Conservation (phyloP, 2,888 invertebrate species). For the Linnaemya tessellans region DNA sequence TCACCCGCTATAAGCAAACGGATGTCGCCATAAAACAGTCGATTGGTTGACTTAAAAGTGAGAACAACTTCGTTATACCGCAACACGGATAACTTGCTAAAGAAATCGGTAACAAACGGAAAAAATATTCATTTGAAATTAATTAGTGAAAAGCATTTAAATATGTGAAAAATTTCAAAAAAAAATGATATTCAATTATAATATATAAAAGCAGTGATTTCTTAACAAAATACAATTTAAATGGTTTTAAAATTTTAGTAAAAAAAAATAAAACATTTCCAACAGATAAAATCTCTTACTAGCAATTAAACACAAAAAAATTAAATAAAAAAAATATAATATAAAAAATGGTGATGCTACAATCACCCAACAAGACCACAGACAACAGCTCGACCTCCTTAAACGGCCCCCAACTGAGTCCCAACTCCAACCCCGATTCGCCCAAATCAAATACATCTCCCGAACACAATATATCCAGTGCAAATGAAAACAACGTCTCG, state of each 20-base stretch:
- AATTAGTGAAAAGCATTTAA: conserved; percentile 16
- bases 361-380: conserved; percentile 79
- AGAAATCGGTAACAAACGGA: conserved; percentile 5
- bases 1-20: conserved; percentile 73
- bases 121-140: neutral
- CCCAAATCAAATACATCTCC: conserved; percentile 82
- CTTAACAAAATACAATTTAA: neutral
- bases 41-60: conserved; percentile 80
- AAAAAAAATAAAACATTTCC: neutral
- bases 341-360: conserved; percentile 83
- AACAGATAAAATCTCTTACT: neutral
- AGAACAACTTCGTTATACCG: conserved; percentile 75
- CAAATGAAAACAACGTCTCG: conserved; percentile 51
- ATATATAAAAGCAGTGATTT: neutral
- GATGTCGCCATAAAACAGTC: conserved; percentile 78
- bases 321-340: conserved; percentile 4
- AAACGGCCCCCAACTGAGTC: conserved; percentile 80
- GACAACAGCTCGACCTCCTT: conserved; percentile 76
- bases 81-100: conserved; percentile 39
- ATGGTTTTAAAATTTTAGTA: neutral
- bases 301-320: conserved; percentile 1
- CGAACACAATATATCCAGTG: conserved; percentile 72
- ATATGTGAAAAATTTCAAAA: conserved; percentile 13
- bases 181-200: neutral
- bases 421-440: conserved; percentile 82